Evolutionary conservation across 2,888 invertebrate species (phyloP), one percentile per base, ranked within the genome.

Genomic region (Orthosia cruda): DNA sequence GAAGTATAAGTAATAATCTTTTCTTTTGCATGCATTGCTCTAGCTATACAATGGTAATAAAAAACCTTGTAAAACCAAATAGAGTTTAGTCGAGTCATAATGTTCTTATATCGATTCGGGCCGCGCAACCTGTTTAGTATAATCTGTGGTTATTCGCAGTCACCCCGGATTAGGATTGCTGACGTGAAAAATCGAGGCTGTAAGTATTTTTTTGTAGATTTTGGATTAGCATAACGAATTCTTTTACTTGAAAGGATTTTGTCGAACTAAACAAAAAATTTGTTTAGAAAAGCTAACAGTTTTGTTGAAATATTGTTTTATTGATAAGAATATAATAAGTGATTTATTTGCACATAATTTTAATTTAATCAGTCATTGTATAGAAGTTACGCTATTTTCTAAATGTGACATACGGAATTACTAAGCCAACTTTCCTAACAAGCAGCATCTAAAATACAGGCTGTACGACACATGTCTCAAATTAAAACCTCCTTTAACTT

Each of bases 101-200:
- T 77, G 66, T 62, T 69, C 45, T 81, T 74, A 86, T 84, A 85
- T 75, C 72, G 68, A 86, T 86, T 84, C 84, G 58, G 72, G 66
- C 67, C 64, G 76, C 81, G 76, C 72, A 82, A 86, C 74, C 77
- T 78, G 81, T 77, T 81, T 80, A 76, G 85, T 83, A 58, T 86
- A 86, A 88, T 88, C 83, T 82, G 81, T 64, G 73, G 83, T 86
- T 86, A 86, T 89, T 90, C 88, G 78, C 47, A 15, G 52, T 62
- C 58, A 65, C n/a, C 45, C 12, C 20, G 32, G n/a, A 52, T 55
- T 49, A 87, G 83, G 87, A 86, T 61, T 85, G 73, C 52, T 66
- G 23, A 54, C 4, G 7, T 18, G 7, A 65, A 76, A 70, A 76
- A 65, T 59, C 1, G 4, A 32, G 15, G 11, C 5, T 23, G 11